Percentiles rank a stretch among this genome's conserved stretches.
Conservation (phyloP, 2,888 invertebrate genomes). For the Polydrusus cervinus region DNA sequence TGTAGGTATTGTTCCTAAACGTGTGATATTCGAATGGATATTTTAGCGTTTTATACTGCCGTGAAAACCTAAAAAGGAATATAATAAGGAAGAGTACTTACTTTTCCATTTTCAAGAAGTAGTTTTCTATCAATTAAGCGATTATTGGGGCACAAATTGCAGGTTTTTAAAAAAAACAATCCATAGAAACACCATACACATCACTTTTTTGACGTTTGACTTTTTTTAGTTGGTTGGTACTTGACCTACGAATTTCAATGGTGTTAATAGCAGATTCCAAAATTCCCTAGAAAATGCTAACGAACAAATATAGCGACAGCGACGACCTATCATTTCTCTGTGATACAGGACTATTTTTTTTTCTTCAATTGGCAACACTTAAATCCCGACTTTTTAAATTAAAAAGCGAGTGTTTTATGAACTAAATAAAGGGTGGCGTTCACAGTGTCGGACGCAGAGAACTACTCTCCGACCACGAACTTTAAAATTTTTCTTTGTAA, state of each 20-base stretch:
- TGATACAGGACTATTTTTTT: too few relatives aligned
- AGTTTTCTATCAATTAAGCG: not conserved
- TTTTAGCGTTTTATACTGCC: not conserved
- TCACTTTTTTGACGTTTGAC: slow-evolving; percentile 2
- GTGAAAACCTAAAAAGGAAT: not conserved
- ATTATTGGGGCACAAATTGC: not conserved
- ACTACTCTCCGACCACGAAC: too few relatives aligned
- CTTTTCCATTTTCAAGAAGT: slow-evolving; percentile 8
- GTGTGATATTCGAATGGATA: not conserved
- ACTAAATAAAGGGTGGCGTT: too few relatives aligned
- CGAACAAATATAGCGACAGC: too few relatives aligned
- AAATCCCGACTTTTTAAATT: too few relatives aligned
- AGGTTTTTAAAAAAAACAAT: not conserved
- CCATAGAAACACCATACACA: not conserved
- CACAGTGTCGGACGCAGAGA: too few relatives aligned
- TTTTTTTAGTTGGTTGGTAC: not conserved
- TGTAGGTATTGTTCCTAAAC: not conserved
- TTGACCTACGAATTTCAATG: slow-evolving; percentile 2
- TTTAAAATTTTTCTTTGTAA: too few relatives aligned
- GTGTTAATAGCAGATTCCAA: not conserved
- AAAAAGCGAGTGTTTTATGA: too few relatives aligned
- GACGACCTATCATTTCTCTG: too few relatives aligned
- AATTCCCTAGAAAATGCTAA: not conserved
- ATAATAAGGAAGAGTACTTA: not conserved
- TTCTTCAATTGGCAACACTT: too few relatives aligned